Evolutionary conservation across 2,797 vertebrate species (phyloP), one percentile per base, ranked within the genome.

Genomic region (Hippocampus kuda): DNA sequence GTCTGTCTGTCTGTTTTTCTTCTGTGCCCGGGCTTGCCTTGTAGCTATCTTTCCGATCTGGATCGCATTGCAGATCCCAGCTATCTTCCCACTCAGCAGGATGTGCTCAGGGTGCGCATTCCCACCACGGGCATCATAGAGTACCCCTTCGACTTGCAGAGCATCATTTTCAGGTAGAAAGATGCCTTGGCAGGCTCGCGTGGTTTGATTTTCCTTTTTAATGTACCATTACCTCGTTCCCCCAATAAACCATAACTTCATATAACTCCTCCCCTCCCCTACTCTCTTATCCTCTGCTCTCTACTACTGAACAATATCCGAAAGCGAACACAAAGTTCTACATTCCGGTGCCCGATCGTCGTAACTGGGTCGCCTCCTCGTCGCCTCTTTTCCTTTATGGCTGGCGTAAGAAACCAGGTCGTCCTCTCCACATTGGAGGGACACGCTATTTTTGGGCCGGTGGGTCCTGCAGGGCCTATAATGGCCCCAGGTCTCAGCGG

Each of bases 121-220:
- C 92, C 92, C 69, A 93, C 92, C 70, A 93, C 92, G 62, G 92
- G 92, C 74, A 93, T 93, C 86, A 93, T 93, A 82, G 92, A 93
- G 86, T 93, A 93, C 81, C 92, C 92, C 15, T 93, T 93, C 84
- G 92, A 93, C 91, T 89, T 93, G 87, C 91, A 92, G 73, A 93
- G 92, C 91, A 93, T 93, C 90, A 93, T 93, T 85, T 93, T 93
- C 92, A 93, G 92, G 92, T 93, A 92, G 85, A 90, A 83, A 80
- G 73, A 80, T 2, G 49, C 70, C 78, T 20, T 34, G 67, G 60
- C 42, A 68, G 26, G 48, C 74, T 66, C 48, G 53, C 30, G 65
- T 71, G 65, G 69, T 79, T 67, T 77, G 48, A 77, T 68, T 48
- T 74, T 66, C 7, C 16, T 60, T 30, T 16, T 34, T 38, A 5